phyloP scores from a whole-genome alignment of 2,888 invertebrate genomes.

The Operophtera brumata region DNA sequence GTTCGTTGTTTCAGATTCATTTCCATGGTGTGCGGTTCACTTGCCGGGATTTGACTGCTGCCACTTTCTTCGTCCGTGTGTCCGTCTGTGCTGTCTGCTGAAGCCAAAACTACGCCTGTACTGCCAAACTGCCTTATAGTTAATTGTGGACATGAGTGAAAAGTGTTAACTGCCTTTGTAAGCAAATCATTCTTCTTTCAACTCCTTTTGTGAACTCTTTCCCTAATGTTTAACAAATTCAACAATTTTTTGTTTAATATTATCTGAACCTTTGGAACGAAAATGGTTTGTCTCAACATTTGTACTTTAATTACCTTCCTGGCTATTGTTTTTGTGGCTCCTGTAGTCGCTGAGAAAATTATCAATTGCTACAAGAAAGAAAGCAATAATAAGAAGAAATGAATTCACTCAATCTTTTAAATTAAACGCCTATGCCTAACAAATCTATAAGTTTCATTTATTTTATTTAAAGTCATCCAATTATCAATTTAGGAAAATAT shows the following conservation, averaged over 20 bases:
- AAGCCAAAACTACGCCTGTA: constrained; percentile 20
- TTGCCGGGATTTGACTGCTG: constrained; percentile 29
- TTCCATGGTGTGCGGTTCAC: constrained; percentile 28
- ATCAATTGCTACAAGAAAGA: constrained; percentile 13
- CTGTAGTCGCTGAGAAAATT: constrained; percentile 36
- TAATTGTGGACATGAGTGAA: constrained; percentile 15
- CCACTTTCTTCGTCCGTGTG: constrained; percentile 14
- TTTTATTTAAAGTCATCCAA: neutral
- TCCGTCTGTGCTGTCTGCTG: constrained; percentile 16
- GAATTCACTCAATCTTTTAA: neutral
- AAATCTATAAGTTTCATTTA: constrained; percentile 20
- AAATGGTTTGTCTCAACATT: constrained; percentile 36
- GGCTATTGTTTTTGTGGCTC: constrained; percentile 31
- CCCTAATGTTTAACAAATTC: neutral
- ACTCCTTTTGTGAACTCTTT: neutral
- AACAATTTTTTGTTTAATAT: neutral
- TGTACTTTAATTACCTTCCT: constrained; percentile 27
- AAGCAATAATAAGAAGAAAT: neutral
- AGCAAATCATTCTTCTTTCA: constrained; percentile 27
- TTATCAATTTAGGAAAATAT: neutral
- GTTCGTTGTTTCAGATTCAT: constrained; percentile 56
- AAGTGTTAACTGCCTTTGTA: constrained; percentile 18
- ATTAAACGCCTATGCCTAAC: constrained; percentile 14
- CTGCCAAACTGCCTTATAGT: neutral
- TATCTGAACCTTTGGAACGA: constrained; percentile 7